Conservation (phyloP, 2,113 vertebrate genomes). For the Aegithalos caudatus region DNA sequence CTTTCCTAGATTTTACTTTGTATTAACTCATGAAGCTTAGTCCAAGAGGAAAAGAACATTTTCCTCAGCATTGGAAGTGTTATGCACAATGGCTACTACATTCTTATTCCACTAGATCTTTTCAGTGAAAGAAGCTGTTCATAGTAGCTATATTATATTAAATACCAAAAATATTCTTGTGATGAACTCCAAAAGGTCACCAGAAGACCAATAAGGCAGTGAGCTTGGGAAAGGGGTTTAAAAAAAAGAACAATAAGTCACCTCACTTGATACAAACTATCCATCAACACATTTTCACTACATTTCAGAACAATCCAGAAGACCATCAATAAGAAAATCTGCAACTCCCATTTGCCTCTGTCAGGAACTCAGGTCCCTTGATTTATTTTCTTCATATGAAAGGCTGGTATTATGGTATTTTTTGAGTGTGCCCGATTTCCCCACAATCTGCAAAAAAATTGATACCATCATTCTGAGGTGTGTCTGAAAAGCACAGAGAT, state of each 20-base stretch:
- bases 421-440: neutral
- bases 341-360: neutral
- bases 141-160: neutral
- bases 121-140: neutral
- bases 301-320: neutral
- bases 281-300: neutral
- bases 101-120: neutral
- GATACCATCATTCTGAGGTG: neutral
- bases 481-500: neutral
- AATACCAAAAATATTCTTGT: neutral
- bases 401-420: rapidly evolving
- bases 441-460: neutral
- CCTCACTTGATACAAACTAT: neutral
- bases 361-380: neutral
- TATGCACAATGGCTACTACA: neutral
- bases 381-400: neutral
- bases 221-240: neutral
- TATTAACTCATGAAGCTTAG: neutral
- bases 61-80: neutral
- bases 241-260: neutral
- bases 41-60: neutral
- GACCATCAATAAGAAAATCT: neutral
- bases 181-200: neutral
- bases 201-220: neutral
- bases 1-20: neutral